Conservation (phyloP, 53 echinoderm and acorn worm species). For the Mesocentrotus franciscanus region DNA sequence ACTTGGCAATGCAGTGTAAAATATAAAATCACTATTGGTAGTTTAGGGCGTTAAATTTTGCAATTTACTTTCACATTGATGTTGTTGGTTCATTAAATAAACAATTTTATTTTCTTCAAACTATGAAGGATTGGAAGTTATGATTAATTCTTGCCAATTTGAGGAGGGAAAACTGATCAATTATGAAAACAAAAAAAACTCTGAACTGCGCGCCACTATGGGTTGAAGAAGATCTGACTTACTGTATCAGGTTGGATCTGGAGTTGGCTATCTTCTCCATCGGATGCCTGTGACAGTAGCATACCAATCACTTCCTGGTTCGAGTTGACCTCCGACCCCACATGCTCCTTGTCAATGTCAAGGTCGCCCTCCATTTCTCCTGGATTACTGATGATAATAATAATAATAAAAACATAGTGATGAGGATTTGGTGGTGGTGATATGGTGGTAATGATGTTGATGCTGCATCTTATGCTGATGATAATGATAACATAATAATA, state of each 20-base stretch:
- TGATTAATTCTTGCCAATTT: too few species aligned
- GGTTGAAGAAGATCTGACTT: not conserved
- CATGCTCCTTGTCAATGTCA: constrained; percentile 51
- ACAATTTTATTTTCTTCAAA: too few species aligned
- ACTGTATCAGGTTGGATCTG: constrained; percentile 51
- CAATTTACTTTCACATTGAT: too few species aligned
- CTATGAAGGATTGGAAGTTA: too few species aligned
- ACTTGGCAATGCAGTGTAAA: too few species aligned
- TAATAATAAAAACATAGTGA: not conserved
- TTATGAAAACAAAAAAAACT: not conserved
- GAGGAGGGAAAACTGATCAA: too few species aligned
- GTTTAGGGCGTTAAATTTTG: too few species aligned
- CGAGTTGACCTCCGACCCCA: constrained; percentile 52
- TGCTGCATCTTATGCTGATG: too few species aligned
- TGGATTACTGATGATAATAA: not conserved
- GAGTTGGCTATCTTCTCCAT: constrained; percentile 62
- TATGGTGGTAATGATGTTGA: too few species aligned
- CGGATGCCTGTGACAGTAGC: constrained; percentile 68
- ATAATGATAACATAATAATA: not conserved
- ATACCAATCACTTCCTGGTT: constrained; percentile 83
- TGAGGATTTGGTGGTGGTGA: not conserved
- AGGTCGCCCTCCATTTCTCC: constrained; percentile 62
- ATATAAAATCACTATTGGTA: too few species aligned
- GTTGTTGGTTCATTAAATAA: too few species aligned
- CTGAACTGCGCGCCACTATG: not conserved